A percentile compares a stretch with the other conserved stretches of the same genome.
Evolutionary conservation across 2,888 invertebrate genomes (phyloP).

Genomic region (Myopa tessellatipennis): DNA sequence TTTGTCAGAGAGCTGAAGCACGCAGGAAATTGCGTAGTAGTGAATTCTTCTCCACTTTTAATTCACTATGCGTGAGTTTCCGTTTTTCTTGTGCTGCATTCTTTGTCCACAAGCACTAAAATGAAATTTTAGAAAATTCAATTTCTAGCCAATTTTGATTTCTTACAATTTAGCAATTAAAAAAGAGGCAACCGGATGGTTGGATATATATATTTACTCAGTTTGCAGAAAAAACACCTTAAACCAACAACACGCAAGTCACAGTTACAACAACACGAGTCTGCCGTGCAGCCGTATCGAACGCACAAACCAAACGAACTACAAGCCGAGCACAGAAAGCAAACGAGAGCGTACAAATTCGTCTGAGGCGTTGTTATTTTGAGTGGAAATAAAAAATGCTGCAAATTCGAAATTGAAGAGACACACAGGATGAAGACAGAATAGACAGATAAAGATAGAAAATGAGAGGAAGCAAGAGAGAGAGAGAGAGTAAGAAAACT

Average conservation of each 20-base stretch:
- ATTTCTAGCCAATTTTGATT: constrained; percentile 13
- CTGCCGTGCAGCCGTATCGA: constrained; percentile 48
- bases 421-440: neutral
- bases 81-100: constrained; percentile 12
- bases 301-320: constrained; percentile 50
- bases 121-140: constrained; percentile 18
- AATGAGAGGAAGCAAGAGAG: neutral
- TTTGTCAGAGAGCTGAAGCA: constrained; percentile 2
- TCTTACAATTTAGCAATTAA: neutral
- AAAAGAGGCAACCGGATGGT: neutral
- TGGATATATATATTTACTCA: constrained; percentile 5
- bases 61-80: constrained; percentile 6
- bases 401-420: neutral
- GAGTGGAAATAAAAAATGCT: constrained; percentile 2
- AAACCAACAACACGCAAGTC: constrained; percentile 21
- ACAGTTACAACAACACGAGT: constrained; percentile 18
- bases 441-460: too few species aligned
- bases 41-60: neutral
- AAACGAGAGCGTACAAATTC: constrained; percentile 5
- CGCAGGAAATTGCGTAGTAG: constrained; percentile 42
- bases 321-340: constrained; percentile 28
- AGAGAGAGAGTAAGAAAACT: neutral
- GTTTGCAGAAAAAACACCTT: constrained; percentile 17
- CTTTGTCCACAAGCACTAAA: constrained; percentile 14
- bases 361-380: neutral